Evolutionary conservation across 2,888 invertebrate species (phyloP), one percentile per base, ranked within the genome.

Genomic region (Allacma fusca): DNA sequence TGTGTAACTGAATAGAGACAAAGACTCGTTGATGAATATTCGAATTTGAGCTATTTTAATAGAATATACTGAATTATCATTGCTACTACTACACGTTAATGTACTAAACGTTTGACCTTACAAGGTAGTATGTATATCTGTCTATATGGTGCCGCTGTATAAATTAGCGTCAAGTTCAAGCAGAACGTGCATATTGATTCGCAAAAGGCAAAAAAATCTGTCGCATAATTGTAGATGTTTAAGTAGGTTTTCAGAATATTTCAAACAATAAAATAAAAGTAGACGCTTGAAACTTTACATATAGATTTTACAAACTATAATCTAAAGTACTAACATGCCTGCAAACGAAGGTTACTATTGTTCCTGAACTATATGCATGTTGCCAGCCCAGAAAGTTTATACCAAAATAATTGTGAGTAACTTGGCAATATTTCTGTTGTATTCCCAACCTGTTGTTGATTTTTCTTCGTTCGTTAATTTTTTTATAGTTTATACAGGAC

Each of bases 41-140:
- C 26, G 62, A 24, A 50, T 62, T 62, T 24, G 62, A 62, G 26
- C 62, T 62, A 62, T 62, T 62, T 62, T 62, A 62, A 1, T 62
- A 62, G 62, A n/a, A 24, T n/a, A n/a, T 12, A 50, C n/a, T 5
- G 7, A 50, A n/a, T 57, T 24, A 62, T 62, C 13, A 62, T 62
- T 21, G 62, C 62, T 62, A 62, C 62, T 62, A 62, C 12, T 9
- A 62, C n/a, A 62, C 26, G 24, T 26, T 62, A 62, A 23, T 24
- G 16, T 9, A 62, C 7, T 62, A 12, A 62, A 12, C 62, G 62
- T 62, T 9, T 62, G 24, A 23, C 23, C 62, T 62, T 62, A 57
- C 4, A 21, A 21, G 24, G 23, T 21, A 23, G 62, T 62, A 62
- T n/a, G n/a, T 43, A 43, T 13, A 43, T 19, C 19, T 9, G 44